These are phyloP conservation scores for Dinoponera quadriceps DNA, from an alignment of 1,140 invertebrate species.

Conservation along the genomic window DNA sequence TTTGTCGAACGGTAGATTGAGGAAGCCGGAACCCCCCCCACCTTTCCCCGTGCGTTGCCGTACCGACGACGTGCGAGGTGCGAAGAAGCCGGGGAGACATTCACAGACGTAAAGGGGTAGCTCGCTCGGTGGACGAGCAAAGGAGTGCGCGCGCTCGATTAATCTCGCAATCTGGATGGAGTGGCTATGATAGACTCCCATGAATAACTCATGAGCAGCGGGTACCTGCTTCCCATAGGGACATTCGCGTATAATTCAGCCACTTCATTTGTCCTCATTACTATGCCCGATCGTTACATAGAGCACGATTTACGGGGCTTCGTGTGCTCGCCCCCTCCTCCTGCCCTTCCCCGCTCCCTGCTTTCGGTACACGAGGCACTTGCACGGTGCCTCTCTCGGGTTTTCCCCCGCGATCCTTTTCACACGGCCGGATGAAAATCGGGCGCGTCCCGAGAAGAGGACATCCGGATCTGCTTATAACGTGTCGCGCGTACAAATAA, in stretches of 20 bases:
- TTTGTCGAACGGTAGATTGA: conserved; percentile 49
- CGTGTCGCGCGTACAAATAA: conserved; percentile 26
- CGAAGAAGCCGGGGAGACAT: conserved; percentile 55
- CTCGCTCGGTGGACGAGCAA: conserved; percentile 67
- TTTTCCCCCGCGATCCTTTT: conserved; percentile 38
- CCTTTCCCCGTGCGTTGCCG: conserved; percentile 13
- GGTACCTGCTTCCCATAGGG: conserved; percentile 80
- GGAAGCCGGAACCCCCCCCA: not conserved
- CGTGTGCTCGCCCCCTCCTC: conserved; percentile 50
- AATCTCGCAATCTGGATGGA: conserved; percentile 84
- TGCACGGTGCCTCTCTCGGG: conserved; percentile 34
- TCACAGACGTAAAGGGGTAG: conserved; percentile 60
- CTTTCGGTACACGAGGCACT: conserved; percentile 59
- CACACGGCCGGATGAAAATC: conserved; percentile 33
- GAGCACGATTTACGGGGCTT: conserved; percentile 77
- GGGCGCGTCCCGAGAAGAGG: conserved; percentile 26
- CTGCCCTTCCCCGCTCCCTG: conserved; percentile 17
- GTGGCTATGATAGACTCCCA: conserved; percentile 84
- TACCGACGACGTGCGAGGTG: conserved; percentile 50
- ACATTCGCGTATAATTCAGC: conserved; percentile 84
- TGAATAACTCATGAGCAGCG: conserved; percentile 83
- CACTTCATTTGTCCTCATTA: conserved; percentile 85
- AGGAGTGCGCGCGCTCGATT: conserved; percentile 82
- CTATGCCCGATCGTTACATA: conserved; percentile 82
- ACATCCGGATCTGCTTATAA: not conserved